Evolutionary conservation across 2,113 vertebrate genomes (phyloP).

Genomic region (Mormyrus iriodes): DNA sequence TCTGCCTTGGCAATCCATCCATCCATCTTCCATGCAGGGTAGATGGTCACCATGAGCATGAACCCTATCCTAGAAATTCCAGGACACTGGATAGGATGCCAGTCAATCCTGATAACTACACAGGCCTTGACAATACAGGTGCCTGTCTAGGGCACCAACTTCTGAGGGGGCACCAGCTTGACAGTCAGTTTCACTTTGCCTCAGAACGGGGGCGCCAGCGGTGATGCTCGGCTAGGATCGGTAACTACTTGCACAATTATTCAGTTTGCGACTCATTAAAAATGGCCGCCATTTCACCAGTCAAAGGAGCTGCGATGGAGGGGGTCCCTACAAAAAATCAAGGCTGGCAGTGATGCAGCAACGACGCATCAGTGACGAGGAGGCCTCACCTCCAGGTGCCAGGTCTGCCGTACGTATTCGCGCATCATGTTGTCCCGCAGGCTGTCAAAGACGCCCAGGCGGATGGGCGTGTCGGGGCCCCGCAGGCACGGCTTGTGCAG

Average conservation of each 20-base stretch:
- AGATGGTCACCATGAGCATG: background rate
- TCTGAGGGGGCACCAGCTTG: too few relatives aligned
- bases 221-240: background rate
- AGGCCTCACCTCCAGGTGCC: conserved; percentile 82
- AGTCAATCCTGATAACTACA: background rate
- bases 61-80: background rate
- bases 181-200: background rate
- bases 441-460: conserved; percentile 75
- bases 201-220: too few relatives aligned
- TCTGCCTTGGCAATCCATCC: background rate
- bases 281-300: background rate
- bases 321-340: background rate
- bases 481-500: conserved; percentile 86
- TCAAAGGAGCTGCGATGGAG: background rate
- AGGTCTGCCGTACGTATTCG: conserved; percentile 84
- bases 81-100: background rate
- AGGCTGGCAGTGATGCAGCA: background rate
- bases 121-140: background rate
- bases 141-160: background rate
- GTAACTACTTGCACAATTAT: background rate
- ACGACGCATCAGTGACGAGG: background rate
- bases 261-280: background rate
- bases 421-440: conserved; percentile 87
- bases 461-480: conserved; percentile 58
- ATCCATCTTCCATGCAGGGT: background rate